These are phyloP conservation scores for Coregonus suidteri DNA, from an alignment of 2,797 vertebrate genomes.

Conservation along the genomic window DNA sequence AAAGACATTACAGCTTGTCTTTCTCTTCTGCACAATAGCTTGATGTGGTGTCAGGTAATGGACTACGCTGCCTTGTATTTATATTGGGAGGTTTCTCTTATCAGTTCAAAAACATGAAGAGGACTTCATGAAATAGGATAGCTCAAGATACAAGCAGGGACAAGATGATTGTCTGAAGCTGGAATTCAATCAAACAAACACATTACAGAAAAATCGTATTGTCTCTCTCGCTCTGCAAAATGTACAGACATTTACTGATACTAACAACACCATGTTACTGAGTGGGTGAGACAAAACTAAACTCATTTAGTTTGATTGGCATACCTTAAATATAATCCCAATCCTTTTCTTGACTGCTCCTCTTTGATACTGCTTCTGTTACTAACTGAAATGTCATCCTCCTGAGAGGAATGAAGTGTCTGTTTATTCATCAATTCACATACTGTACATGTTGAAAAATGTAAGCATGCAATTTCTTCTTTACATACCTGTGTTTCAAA, in stretches of 20 bases:
- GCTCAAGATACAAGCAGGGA: background rate
- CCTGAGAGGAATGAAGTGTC: conserved; percentile 48
- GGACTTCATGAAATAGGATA: background rate
- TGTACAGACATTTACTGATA: background rate
- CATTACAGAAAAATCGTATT: background rate
- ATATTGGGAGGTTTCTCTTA: background rate
- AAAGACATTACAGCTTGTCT: background rate
- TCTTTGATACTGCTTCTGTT: conserved; percentile 20
- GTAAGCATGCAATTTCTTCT: background rate
- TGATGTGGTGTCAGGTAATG: background rate
- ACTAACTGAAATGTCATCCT: conserved; percentile 38
- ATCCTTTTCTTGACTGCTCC: conserved; percentile 41
- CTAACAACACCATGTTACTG: background rate
- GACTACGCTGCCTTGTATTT: background rate
- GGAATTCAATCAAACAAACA: background rate
- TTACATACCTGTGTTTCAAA: conserved; percentile 68
- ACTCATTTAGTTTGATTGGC: conserved; percentile 26
- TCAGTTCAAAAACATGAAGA: background rate
- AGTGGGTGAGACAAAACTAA: background rate
- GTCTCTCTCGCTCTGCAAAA: background rate
- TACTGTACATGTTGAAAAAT: background rate
- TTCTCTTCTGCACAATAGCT: background rate
- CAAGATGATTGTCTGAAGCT: background rate
- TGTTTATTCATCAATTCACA: conserved; percentile 14
- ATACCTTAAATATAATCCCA: conserved; percentile 70